These are phyloP conservation scores for Laterallus jamaicensis DNA, from an alignment of 2,113 vertebrate species.

Conservation along the genomic window DNA sequence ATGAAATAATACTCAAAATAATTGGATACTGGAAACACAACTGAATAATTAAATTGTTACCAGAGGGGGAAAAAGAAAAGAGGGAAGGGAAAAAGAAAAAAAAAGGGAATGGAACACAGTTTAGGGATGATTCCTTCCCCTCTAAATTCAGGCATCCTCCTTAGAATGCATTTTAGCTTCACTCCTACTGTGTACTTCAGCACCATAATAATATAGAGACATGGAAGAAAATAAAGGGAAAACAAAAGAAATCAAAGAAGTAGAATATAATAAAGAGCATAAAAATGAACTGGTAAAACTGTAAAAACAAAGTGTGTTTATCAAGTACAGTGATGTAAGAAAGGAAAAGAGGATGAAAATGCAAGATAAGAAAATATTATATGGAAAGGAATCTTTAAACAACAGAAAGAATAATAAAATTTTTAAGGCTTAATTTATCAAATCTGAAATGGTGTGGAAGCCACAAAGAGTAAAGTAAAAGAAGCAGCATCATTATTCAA, in stretches of 20 bases:
- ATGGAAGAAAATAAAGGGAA: neutral
- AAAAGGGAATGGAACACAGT: neutral
- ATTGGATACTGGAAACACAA: neutral
- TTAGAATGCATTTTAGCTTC: neutral
- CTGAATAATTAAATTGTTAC: neutral
- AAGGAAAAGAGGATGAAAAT: neutral
- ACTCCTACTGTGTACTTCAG: neutral
- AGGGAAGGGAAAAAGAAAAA: neutral
- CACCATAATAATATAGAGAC: neutral
- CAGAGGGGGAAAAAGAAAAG: neutral
- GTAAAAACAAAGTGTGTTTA: neutral
- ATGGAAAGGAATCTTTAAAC: constrained; percentile 11
- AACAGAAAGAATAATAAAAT: constrained; percentile 7
- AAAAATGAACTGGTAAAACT: neutral
- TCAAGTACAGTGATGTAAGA: neutral
- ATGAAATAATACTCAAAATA: neutral
- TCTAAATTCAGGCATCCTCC: neutral
- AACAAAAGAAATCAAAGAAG: neutral
- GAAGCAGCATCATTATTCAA: constrained; percentile 15
- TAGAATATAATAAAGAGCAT: neutral
- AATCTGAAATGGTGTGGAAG: neutral
- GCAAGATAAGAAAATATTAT: neutral
- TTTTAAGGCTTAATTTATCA: constrained; percentile 40
- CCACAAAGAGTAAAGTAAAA: neutral
- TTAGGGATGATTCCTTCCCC: neutral